Evolutionary conservation across 2,888 invertebrate genomes (phyloP), one percentile per base, ranked within the genome.

Genomic region (Amphiduros pacificus): DNA sequence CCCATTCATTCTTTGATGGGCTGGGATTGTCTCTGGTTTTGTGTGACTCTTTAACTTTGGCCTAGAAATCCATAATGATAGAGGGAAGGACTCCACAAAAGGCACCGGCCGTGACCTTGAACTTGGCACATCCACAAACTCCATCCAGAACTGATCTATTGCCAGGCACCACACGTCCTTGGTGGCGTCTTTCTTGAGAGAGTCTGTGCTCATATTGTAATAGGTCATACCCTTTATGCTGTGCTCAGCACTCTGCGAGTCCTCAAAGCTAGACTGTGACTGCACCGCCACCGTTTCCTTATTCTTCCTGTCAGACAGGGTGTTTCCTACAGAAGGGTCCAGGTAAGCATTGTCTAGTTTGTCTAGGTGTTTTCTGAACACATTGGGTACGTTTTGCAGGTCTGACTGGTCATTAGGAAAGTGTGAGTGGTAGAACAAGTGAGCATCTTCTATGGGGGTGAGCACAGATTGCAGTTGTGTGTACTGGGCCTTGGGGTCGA

Each of bases 61-160:
- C 55, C 52, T 32, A 27, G 67, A 92, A 58, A 93, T 84, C 95
- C 95, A 95, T 14, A 69, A n/a, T 6, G 64, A 55, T 9, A 69
- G 83, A 0, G 94, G 95, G 69, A 94, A 90, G 3, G 94, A 82
- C 65, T 85, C 84, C 9, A 85, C 74, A 67, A 84, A 83, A 11
- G 84, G 78, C 32, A 81, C 75, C 0, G 84, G 82, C 26, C 82
- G 70, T 28, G 71, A 72, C 24, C 71, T 70, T 56, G 73, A 86
- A 0, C 92, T 91, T 29, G 91, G 86, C 0, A 91, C 91, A 5
- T 93, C 94, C 65, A 89, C 86, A 81, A 95, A 95, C 82, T 96
- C 96, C 14, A 91, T 90, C 94, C 95, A 96, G 56, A 94, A 87
- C 0, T 96, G 95, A 79, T 96, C 95, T 48, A 92, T 86, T 72